phyloP scores from a whole-genome alignment of 2,888 invertebrate genomes.

The Lepidocyrtinus sp. region DNA sequence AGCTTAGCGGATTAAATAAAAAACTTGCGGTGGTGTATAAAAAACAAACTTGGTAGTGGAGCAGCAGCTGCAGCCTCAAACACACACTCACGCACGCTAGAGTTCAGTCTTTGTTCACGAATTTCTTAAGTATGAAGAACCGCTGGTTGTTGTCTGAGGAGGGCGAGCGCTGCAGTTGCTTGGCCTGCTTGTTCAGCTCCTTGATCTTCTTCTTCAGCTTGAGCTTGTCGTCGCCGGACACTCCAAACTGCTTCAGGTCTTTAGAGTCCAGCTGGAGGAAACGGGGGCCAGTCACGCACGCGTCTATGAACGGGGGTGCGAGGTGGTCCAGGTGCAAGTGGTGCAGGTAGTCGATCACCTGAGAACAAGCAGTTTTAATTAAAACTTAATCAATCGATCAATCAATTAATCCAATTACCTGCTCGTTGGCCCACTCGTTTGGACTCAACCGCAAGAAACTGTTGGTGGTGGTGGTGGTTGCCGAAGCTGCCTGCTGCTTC shows the following conservation, averaged over 20 bases:
- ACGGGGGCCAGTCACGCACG: conserved; percentile 90
- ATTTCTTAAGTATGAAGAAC: conserved; percentile 73
- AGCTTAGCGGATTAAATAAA: too few species aligned
- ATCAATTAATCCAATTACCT: conserved; percentile 47
- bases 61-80: too few species aligned
- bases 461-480: conserved; percentile 5
- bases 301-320: conserved; percentile 88
- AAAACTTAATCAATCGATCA: background rate
- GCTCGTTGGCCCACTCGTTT: conserved; percentile 64
- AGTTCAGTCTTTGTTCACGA: conserved; percentile 62
- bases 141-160: background rate
- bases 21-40: too few species aligned
- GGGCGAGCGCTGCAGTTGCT: conserved; percentile 74
- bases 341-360: conserved; percentile 87
- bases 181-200: conserved; percentile 83
- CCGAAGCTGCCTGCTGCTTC: conserved; percentile 4
- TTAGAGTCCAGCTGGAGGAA: conserved; percentile 90
- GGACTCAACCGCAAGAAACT: conserved; percentile 64
- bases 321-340: conserved; percentile 86
- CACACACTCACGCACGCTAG: too few species aligned
- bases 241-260: conserved; percentile 90
- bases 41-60: too few species aligned
- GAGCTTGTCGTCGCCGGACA: conserved; percentile 85
- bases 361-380: conserved; percentile 3
- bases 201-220: conserved; percentile 89